Conservation (phyloP, 2,888 invertebrate genomes). For the Troides helena region DNA sequence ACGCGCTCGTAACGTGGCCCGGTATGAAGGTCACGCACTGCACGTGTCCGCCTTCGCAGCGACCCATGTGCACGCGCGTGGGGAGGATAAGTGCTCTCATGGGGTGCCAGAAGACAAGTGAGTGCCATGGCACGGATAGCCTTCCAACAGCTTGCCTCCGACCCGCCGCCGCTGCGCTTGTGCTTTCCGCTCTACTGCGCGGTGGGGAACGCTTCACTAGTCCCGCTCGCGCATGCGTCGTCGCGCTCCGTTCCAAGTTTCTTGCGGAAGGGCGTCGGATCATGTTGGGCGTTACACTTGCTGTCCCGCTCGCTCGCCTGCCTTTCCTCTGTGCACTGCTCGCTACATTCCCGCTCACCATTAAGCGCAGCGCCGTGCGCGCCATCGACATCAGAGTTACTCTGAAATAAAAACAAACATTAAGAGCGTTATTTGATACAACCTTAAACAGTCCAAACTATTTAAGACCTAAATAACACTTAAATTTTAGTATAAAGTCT, state of each 20-base stretch:
- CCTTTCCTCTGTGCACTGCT: neutral
- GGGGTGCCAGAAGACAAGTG: neutral
- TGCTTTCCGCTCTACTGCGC: neutral
- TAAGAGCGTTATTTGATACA: too few relatives aligned
- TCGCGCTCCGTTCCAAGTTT: neutral
- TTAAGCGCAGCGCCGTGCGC: neutral
- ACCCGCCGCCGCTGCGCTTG: neutral
- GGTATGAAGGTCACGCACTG: too few relatives aligned
- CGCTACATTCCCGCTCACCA: slow-evolving; percentile 3
- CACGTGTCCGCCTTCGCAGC: neutral
- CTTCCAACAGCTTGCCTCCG: too few relatives aligned
- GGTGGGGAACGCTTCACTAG: too few relatives aligned
- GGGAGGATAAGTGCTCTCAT: neutral
- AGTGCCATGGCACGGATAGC: too few relatives aligned
- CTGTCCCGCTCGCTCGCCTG: neutral
- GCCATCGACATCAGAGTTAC: too few relatives aligned
- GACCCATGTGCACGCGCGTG: neutral
- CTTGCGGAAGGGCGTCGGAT: neutral
- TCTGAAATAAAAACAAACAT: too few relatives aligned
- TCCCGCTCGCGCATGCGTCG: neutral
- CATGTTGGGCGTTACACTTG: neutral
- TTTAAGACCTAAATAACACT: too few relatives aligned
- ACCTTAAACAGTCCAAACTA: too few relatives aligned
- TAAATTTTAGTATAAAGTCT: too few relatives aligned
- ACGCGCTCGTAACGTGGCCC: too few relatives aligned